A percentile compares a stretch with the other conserved stretches of the same genome.
These are phyloP conservation scores for Philhelius pedissequus DNA, from an alignment of 2,888 invertebrate species.

Conservation along the genomic window DNA sequence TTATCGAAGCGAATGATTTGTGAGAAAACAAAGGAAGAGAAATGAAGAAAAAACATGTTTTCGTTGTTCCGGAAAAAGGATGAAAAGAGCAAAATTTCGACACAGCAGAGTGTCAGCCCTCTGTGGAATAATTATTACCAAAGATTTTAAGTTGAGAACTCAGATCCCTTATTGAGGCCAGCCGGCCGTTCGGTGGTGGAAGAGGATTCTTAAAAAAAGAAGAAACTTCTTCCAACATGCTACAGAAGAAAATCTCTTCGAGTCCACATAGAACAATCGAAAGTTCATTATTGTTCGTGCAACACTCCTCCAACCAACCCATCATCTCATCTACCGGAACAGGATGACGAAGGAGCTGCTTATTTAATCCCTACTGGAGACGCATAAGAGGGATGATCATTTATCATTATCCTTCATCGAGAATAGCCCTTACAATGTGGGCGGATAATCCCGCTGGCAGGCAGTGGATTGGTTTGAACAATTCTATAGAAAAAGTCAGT, in stretches of 20 bases:
- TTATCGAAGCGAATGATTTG: conserved; percentile 39
- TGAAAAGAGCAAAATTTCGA: conserved; percentile 8
- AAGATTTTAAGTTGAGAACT: conserved; percentile 38
- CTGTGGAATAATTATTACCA: conserved; percentile 64
- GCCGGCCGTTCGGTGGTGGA: background rate
- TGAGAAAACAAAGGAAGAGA: background rate
- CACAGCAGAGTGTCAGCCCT: conserved; percentile 52
- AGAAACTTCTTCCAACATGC: background rate
- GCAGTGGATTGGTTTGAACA: conserved; percentile 9
- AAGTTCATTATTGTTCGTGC: conserved; percentile 46
- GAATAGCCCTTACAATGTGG: conserved; percentile 6
- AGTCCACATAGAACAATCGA: conserved; percentile 52
- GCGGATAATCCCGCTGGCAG: conserved; percentile 40
- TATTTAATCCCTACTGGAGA: conserved; percentile 63
- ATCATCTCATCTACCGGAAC: background rate
- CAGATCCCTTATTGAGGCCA: too few relatives aligned
- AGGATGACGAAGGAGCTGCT: conserved; percentile 23
- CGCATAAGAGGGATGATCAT: conserved; percentile 62
- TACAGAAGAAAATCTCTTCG: conserved; percentile 32
- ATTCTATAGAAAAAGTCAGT: conserved; percentile 28
- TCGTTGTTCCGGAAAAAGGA: background rate
- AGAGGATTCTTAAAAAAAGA: background rate
- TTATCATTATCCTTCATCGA: conserved; percentile 58
- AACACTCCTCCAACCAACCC: background rate
- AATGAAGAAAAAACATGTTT: conserved; percentile 12